Evolutionary conservation across 2,797 vertebrate species (phyloP).

Genomic region (Lycodopsis pacificus): DNA sequence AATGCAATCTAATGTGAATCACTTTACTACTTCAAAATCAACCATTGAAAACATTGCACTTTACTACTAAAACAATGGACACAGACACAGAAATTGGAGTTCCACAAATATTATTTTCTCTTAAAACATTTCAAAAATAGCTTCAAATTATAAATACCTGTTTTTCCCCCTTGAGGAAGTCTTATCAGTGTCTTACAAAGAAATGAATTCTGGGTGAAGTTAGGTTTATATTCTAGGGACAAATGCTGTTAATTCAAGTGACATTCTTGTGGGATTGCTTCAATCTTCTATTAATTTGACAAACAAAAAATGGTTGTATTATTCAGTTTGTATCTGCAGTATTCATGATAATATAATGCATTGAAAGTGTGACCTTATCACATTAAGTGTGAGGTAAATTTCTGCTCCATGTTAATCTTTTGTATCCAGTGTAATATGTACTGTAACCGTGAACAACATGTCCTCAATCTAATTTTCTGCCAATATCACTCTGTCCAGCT

Average conservation of each 20-base stretch:
- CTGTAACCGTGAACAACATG: conserved; percentile 37
- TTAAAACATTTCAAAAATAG: not conserved
- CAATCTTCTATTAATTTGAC: not conserved
- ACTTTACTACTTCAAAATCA: not conserved
- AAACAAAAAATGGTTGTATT: not conserved
- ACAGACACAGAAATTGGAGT: no score
- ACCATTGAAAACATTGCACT: not conserved
- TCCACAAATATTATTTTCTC: not conserved
- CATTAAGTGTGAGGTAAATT: conserved; percentile 1
- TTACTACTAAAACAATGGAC: no score
- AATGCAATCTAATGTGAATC: not conserved
- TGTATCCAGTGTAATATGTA: conserved; percentile 19
- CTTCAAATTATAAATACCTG: not conserved
- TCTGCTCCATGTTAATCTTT: conserved; percentile 22
- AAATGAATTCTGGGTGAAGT: not conserved
- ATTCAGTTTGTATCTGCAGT: not conserved
- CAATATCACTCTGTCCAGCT: conserved; percentile 35
- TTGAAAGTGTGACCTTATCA: not conserved
- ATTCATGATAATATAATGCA: not conserved
- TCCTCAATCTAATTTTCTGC: conserved; percentile 65
- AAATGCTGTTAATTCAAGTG: not conserved
- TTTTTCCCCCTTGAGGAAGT: not conserved
- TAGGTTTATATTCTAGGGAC: not conserved
- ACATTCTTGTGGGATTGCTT: conserved; percentile 8
- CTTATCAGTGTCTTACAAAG: no score